These are phyloP conservation scores for Drosophila hawaiiensis DNA, from an alignment of 2,888 invertebrate genomes.

Conservation along the genomic window DNA sequence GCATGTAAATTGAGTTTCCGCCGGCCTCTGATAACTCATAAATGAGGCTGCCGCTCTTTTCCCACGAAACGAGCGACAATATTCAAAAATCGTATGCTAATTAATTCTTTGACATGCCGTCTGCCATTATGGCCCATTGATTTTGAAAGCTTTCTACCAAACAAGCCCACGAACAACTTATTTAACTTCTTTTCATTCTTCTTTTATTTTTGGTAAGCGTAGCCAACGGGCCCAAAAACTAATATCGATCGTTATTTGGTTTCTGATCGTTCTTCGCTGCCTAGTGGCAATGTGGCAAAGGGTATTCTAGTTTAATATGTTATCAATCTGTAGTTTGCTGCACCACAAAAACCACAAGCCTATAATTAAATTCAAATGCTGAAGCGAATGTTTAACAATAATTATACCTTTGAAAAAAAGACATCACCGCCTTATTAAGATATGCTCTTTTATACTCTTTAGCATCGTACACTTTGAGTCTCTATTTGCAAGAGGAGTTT, in stretches of 20 bases:
- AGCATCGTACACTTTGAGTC: background rate
- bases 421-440: conserved; percentile 2
- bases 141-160: conserved; percentile 71
- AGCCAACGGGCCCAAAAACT: conserved; percentile 27
- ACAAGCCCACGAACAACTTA: conserved; percentile 75
- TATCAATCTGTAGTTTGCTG: conserved; percentile 26
- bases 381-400: conserved; percentile 68
- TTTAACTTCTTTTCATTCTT: conserved; percentile 30
- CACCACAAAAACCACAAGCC: conserved; percentile 47
- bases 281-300: conserved; percentile 8
- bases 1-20: conserved; percentile 51
- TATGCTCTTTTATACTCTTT: background rate
- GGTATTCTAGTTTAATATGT: background rate
- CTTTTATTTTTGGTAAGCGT: conserved; percentile 3
- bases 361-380: conserved; percentile 71
- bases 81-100: conserved; percentile 71
- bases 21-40: conserved; percentile 52
- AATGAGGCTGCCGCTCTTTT: conserved; percentile 42
- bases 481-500: background rate
- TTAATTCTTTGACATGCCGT: conserved; percentile 68
- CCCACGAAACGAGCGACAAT: conserved; percentile 70
- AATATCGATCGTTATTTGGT: conserved; percentile 42
- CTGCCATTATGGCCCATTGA: conserved; percentile 67
- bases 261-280: conserved; percentile 33
- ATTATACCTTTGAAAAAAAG: conserved; percentile 42